Evolutionary conservation across 2,888 invertebrate species (phyloP), one percentile per base, ranked within the genome.

Genomic region (Odontothrips loti): DNA sequence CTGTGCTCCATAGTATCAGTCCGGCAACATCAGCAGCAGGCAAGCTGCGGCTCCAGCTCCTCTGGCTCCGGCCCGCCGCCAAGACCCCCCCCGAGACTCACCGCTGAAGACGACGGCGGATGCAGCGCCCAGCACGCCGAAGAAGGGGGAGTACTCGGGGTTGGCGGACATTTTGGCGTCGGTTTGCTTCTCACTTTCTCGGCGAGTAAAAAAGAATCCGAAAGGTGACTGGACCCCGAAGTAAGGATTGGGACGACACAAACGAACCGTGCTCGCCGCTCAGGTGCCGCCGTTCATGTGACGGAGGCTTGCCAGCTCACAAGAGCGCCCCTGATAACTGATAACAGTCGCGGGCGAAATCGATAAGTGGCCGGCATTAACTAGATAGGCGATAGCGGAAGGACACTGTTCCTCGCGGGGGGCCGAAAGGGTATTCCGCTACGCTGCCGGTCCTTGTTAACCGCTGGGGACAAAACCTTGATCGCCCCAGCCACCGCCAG

Each of bases 61-160:
- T 12, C 51, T 51, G 51, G 58, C 11, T n/a, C 58, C 58, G 58
- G 1, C 58, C 58, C 4, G 58, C 58, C 51, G 6, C 51, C 51
- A 12, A 20, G 15, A 12, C 47, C 82, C 78, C 79, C 63, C 80
- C 17, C 48, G 80, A 81, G 87, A 92, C 96, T 94, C 92, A 98
- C 97, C 95, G 91, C 97, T 97, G 91, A 99, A 98, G 89, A 98
- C 95, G 91, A 99, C 99, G 87, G 99, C 98, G 86, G 98, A 94
- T 88, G 98, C 95, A 88, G 97, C 97, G 88, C 99, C 99, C 96
- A 99, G 97, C 87, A 97, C 97, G 89, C 99, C 99, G 90, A 99
- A 99, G 92, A 99, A 99, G 87, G 98, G 98, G 88, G 94, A 94
- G 90, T 99, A 99, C 89, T 96, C 91, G 86, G 97, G 97, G 27